Base-by-base conservation (phyloP, 2,888 invertebrate genomes). In the Incurvaria masculella region DNA sequence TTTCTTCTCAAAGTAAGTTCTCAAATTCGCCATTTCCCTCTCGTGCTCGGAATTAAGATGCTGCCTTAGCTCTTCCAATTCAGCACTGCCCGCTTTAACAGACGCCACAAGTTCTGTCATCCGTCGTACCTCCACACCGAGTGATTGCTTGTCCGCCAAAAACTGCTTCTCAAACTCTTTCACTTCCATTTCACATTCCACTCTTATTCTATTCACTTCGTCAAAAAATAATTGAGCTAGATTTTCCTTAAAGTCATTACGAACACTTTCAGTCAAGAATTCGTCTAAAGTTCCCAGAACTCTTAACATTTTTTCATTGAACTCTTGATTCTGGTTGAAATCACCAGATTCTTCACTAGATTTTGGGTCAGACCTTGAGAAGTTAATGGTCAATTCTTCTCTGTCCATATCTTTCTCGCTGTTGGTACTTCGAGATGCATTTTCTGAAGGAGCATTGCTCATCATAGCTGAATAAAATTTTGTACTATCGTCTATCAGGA, bases 1-100 rank as follows among this genome's bases (percentile, higher is more conserved):
- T 61, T 89, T 90, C 59, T 86, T 81, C 60, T 91, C 91, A 61
- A 90, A 91, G 60, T 91, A 91, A 10, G 83, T 87, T 42, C 91
- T 76, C 47, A 91, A 64, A 60, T 90, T 86, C 63, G 89, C 89
- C 85, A 91, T 86, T 64, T 91, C 88, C 53, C 83, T 84, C 27
- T 84, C 79, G 67, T 91, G 89, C 58, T 85, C 84, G 4, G 68
- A 61, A 47, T 84, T 83, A 21, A 89, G 65, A 58, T 88, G 88
- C 21, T 74, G 66, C 47, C 81, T 72, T 41, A 86, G 56, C 16
- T 78, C 74, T 11, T 80, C 71, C 18, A 87, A 65, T 49, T 82
- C 82, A 0, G 72, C 74, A 48, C 80, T 79, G 2, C 83, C 83
- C 43, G 82, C 79, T 60, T 84, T 82, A 1, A 84, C 79, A 6